A percentile compares a stretch with the other conserved stretches of the same genome.
Conservation (phyloP, 1,140 invertebrate species). For the Metopolophium dirhodum region DNA sequence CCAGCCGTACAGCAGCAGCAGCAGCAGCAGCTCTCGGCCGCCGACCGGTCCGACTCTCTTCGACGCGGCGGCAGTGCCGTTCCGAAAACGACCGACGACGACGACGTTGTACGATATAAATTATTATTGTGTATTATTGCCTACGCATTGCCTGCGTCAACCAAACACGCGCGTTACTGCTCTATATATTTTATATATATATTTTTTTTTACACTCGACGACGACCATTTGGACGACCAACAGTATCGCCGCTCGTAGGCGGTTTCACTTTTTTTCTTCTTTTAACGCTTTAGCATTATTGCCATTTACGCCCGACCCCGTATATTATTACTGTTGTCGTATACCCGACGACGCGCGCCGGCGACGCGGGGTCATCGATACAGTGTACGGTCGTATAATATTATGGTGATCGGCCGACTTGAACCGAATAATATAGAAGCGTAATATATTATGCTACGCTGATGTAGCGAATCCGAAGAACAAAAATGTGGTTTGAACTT, state of each 20-base stretch:
- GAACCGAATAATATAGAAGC: neutral
- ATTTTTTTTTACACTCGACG: neutral
- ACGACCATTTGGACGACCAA: neutral
- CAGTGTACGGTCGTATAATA: too few species aligned
- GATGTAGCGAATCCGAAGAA: neutral
- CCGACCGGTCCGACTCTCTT: neutral
- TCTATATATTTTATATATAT: neutral
- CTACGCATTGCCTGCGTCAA: neutral
- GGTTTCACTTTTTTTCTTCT: neutral
- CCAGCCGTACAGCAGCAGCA: neutral
- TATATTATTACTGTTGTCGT: neutral
- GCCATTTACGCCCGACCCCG: slow-evolving; percentile 18
- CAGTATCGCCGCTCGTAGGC: neutral
- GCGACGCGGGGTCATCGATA: neutral
- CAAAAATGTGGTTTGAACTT: neutral
- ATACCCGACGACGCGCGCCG: neutral
- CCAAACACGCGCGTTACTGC: neutral
- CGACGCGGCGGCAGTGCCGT: neutral
- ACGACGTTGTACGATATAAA: neutral
- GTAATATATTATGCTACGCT: neutral
- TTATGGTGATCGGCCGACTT: neutral
- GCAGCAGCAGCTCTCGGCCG: neutral
- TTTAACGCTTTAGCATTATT: neutral
- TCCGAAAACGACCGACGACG: neutral
- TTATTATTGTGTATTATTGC: slow-evolving; percentile 16